Base-by-base conservation (phyloP, 2,888 invertebrate genomes). In the Scelioninae gen. 2 region DNA sequence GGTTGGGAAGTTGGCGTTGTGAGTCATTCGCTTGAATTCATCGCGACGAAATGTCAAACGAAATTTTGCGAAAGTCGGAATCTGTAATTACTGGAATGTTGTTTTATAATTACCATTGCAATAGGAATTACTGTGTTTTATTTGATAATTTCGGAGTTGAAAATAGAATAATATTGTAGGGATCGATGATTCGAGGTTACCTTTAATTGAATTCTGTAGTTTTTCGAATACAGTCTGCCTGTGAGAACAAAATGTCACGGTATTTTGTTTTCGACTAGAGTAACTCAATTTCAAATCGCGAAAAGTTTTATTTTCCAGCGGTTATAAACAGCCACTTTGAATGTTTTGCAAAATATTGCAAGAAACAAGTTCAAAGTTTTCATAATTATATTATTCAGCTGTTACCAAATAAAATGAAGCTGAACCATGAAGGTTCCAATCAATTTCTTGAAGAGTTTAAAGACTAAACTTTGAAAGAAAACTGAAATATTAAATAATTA, bases 31-130 rank as follows among this genome's bases (percentile, higher is more conserved):
- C 35, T 52, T 13, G n/a, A 16, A 16, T 39, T 39, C 16, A 4
- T 39, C 2, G 16, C 39, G 18, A n/a, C n/a, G 31, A 35, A 31
- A 7, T 15, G 19, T 55, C 28, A 13, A 25, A 39, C 39, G 48
- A 60, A 48, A 60, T 60, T 48, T 60, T 48, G 60, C 60, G 48
- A 60, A 48, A 57, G 3, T 31, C 31, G 43, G 13, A 16, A 53
- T 39, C 33, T 19, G 19, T 11, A 50, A 50, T 50, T 22, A 37
- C 2, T 9, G 45, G 13, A 6, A 33, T 18, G 7, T 45, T 45
- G 13, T 45, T 45, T 33, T 50, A 25, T 11, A 50, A 33, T 33
- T 13, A 22, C 11, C 16, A 37, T 2, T 18, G 9, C 2, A 15
- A 48, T 48, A 48, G 33, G 19, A 48, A 2, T 50, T 50, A 48